phyloP scores from a whole-genome alignment of 2,113 vertebrate genomes.

The Notarius lentiginosus region DNA sequence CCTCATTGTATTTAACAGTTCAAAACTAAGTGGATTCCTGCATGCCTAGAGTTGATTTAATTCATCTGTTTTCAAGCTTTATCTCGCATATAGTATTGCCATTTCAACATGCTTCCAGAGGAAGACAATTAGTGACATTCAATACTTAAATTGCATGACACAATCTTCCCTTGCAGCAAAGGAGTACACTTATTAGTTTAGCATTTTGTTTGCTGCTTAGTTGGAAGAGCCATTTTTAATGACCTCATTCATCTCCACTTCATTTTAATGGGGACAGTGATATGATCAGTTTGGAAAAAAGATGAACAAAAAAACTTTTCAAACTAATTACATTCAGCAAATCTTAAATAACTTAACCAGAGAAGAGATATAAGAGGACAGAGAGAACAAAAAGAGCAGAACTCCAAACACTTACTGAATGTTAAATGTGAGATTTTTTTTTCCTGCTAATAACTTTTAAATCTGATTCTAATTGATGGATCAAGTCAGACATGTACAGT shows the following conservation, averaged over 20 bases:
- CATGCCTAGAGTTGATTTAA: background rate
- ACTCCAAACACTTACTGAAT: background rate
- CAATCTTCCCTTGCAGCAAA: background rate
- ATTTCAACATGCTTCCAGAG: constrained; percentile 9
- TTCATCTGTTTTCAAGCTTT: background rate
- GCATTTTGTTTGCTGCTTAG: constrained; percentile 19
- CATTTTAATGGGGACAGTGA: background rate
- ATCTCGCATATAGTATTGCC: background rate
- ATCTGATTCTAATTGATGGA: background rate
- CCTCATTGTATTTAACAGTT: background rate
- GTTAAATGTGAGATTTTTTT: background rate
- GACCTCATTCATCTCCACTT: background rate
- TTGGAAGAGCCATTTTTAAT: constrained; percentile 15
- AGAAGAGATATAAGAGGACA: background rate
- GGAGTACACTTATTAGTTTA: constrained; percentile 31
- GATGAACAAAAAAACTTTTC: background rate
- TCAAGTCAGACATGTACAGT: background rate
- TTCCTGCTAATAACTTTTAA: background rate
- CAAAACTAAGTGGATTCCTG: background rate
- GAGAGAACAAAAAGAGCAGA: background rate
- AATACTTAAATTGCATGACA: background rate
- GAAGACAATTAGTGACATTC: constrained; percentile 9
- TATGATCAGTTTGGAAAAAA: background rate
- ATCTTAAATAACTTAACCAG: background rate
- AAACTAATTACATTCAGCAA: background rate